Percentiles rank a stretch among this genome's conserved stretches.
Conservation (phyloP, 2,888 invertebrate species). For the Osmoderma eremita region DNA sequence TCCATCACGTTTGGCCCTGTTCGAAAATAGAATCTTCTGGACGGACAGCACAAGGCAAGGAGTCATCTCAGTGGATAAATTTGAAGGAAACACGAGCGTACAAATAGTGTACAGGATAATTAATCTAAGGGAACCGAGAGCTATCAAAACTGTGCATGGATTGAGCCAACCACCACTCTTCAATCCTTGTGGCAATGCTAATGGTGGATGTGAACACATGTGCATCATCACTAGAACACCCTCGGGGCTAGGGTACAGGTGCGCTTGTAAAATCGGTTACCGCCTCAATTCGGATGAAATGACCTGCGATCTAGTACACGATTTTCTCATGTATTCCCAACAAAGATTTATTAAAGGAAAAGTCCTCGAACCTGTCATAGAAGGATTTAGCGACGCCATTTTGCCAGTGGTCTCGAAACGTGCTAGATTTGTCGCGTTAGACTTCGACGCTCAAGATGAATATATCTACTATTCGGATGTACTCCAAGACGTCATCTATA, state of each 20-base stretch:
- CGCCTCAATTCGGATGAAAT: slow-evolving; percentile 77
- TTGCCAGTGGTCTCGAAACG: slow-evolving; percentile 91
- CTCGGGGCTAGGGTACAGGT: slow-evolving; percentile 85
- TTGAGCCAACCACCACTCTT: slow-evolving; percentile 77
- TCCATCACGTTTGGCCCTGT: slow-evolving; percentile 83
- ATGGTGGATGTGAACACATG: slow-evolving; percentile 93
- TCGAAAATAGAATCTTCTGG: slow-evolving; percentile 90
- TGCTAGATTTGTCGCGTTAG: slow-evolving; percentile 93
- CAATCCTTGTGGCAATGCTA: slow-evolving; percentile 88
- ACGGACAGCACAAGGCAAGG: slow-evolving; percentile 92
- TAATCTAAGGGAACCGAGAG: slow-evolving; percentile 84
- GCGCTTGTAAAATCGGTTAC: slow-evolving; percentile 92
- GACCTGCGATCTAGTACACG: slow-evolving; percentile 83
- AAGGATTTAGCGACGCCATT: slow-evolving; percentile 95
- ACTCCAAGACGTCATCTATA: slow-evolving; percentile 91
- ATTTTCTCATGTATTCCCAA: slow-evolving; percentile 95
- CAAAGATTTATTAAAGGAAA: slow-evolving; percentile 96
- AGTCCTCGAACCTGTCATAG: slow-evolving; percentile 85
- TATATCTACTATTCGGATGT: slow-evolving; percentile 98
- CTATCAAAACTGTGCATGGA: slow-evolving; percentile 83
- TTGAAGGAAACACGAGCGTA: slow-evolving; percentile 80
- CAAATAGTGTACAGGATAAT: slow-evolving; percentile 83
- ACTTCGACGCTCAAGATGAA: slow-evolving; percentile 90
- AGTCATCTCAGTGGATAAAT: slow-evolving; percentile 87
- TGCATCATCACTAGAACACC: slow-evolving; percentile 84